A percentile compares a stretch with the other conserved stretches of the same genome.
Conservation (phyloP, 2,113 vertebrate species). For the Hypanus sabinus region DNA sequence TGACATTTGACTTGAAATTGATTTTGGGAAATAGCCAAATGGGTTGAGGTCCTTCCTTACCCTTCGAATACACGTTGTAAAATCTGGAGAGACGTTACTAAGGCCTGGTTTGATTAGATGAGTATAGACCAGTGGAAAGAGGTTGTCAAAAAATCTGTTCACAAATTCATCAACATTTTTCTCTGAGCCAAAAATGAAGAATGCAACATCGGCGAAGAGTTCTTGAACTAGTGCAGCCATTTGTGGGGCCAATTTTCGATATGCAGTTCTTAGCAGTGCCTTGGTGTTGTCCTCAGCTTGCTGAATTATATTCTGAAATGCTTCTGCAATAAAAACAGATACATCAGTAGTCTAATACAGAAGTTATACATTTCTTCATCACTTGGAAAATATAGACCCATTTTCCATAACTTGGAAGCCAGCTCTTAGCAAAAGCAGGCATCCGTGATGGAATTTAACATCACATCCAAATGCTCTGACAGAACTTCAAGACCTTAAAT, state of each 20-base stretch:
- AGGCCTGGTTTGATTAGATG: conserved; percentile 59
- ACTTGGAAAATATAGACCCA: no score
- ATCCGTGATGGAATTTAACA: no score
- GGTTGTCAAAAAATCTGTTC: conserved; percentile 71
- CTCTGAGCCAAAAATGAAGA: conserved; percentile 75
- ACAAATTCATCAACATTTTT: conserved; percentile 62
- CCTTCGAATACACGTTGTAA: conserved; percentile 64
- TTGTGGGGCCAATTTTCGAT: conserved; percentile 60
- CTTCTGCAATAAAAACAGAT: conserved; percentile 58
- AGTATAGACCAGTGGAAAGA: conserved; percentile 74
- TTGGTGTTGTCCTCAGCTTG: conserved; percentile 74
- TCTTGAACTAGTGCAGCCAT: conserved; percentile 54
- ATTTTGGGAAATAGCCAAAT: conserved; percentile 57
- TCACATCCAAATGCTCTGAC: no score
- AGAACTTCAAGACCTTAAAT: no score
- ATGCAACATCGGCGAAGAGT: conserved; percentile 71
- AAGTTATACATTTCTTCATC: neutral
- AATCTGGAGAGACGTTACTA: conserved; percentile 54
- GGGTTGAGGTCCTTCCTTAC: conserved; percentile 54
- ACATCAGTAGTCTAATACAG: conserved; percentile 10
- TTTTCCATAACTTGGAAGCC: no score
- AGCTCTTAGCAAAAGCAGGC: no score
- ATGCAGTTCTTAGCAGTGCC: conserved; percentile 56
- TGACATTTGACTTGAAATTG: conserved; percentile 57
- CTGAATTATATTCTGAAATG: conserved; percentile 65